A percentile compares a stretch with the other conserved stretches of the same genome.
Evolutionary conservation across 1,140 invertebrate genomes (phyloP).

Genomic region (Theocolax elegans): DNA sequence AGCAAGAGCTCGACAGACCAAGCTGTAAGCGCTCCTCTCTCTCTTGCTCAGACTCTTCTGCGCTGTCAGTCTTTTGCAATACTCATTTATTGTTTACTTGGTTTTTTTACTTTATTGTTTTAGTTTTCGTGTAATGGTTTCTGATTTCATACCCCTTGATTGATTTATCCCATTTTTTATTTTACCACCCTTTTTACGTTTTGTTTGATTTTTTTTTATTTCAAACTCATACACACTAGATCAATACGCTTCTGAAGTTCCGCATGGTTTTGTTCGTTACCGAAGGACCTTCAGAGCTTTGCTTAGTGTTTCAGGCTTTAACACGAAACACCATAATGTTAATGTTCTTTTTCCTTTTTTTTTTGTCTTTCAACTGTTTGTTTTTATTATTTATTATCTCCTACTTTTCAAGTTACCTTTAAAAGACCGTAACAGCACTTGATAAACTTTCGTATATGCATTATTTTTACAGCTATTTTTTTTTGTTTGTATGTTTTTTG

Average conservation of each 20-base stretch:
- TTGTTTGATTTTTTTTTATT: neutral
- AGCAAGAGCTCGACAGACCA: conserved; percentile 99
- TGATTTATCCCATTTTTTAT: conserved; percentile 34
- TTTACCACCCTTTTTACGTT: conserved; percentile 38
- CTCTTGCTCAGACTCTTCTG: conserved; percentile 47
- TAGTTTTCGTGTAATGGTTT: conserved; percentile 30
- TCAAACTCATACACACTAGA: conserved; percentile 1
- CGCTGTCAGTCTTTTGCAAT: conserved; percentile 33
- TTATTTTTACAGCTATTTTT: neutral
- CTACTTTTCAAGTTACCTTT: neutral
- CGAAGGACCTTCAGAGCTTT: neutral
- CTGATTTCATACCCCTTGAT: neutral
- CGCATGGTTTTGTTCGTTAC: neutral
- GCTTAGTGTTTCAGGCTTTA: neutral
- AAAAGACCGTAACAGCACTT: no score
- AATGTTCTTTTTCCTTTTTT: no score
- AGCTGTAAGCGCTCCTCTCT: conserved; percentile 89
- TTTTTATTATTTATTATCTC: neutral
- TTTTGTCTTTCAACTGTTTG: no score
- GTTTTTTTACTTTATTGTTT: conserved; percentile 20
- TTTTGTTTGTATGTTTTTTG: neutral
- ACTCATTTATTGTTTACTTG: conserved; percentile 24
- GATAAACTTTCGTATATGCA: neutral
- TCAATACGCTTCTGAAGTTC: conserved; percentile 14
- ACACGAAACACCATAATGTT: neutral